A percentile compares a stretch with the other conserved stretches of the same genome.
Evolutionary conservation across 2,797 vertebrate genomes (phyloP).

Genomic region (Gymnodraco acuticeps): DNA sequence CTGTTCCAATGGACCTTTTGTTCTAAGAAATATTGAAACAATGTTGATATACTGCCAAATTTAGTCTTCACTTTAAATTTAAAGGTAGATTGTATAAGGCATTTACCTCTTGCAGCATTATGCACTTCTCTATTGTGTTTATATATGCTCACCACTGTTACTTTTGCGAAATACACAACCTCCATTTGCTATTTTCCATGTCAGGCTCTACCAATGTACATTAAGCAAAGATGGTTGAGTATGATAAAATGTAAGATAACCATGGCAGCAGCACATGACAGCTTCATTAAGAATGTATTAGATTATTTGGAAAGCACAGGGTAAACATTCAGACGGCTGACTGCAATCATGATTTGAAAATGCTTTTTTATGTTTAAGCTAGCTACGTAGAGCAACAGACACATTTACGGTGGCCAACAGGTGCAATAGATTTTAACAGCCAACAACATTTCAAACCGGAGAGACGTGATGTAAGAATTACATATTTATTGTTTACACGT

Average conservation of each 20-base stretch:
- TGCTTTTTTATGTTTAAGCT: not conserved
- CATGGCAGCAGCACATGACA: not conserved
- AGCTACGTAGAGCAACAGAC: not conserved
- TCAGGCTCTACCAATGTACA: not conserved
- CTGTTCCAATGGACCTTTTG: constrained; percentile 34
- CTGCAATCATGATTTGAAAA: not conserved
- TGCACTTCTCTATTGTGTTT: not conserved
- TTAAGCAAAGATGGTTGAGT: not conserved
- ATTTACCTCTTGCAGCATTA: not conserved
- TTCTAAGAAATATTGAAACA: constrained; percentile 36
- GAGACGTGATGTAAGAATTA: too few relatives aligned
- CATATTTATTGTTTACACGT: too few relatives aligned
- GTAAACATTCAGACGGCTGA: not conserved
- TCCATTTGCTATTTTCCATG: not conserved
- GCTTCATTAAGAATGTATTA: not conserved
- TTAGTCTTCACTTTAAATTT: constrained; percentile 6
- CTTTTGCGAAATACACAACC: not conserved
- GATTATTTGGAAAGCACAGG: not conserved
- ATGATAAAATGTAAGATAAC: not conserved
- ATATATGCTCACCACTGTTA: not conserved
- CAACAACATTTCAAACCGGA: too few relatives aligned
- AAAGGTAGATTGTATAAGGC: not conserved
- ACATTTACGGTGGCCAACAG: too few relatives aligned
- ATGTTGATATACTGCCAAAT: not conserved
- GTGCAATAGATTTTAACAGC: too few relatives aligned